Base-by-base conservation (phyloP, 2,888 invertebrate genomes). In the Disparrhopalites patrizii region DNA sequence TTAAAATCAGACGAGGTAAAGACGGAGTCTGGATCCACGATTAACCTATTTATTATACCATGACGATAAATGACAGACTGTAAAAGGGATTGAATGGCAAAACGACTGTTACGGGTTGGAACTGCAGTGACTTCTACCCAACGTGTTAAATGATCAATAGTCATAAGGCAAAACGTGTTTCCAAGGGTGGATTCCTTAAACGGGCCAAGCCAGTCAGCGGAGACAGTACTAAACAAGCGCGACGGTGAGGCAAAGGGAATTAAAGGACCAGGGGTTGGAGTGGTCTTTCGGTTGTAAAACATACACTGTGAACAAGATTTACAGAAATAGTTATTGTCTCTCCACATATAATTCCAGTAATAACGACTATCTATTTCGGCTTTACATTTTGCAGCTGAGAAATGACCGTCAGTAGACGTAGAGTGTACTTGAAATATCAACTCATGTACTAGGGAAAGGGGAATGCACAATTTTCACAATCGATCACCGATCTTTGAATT, bases 201-300 rank as follows among this genome's bases (percentile, higher is more conserved):
- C 1, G 70, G 70, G 1, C 75, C 75, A 13, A 71, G 13, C 8
- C 67, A 61, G 54, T 74, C 75, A 13, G 73, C 60, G 3, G 73
- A 68, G 8, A 73, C 43, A 28, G 67, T 54, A n/a, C 73, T 67
- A 70, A 76, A 76, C 3, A 75, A 73, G 4, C 15, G 27, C 20
- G 63, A 60, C 3, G 72, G 67, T 13, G 31, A 47, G 25, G 36
- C 40, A 5, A 28, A 33, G 31, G 66, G 57, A 13, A 51, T 51
- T 3, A 62, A 13, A 0, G 28, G 38, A 23, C 66, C 68, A 7
- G 65, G 58, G 2, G 65, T 1, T 0, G 47, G 27, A 13, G 60
- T 30, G 13, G 10, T 27, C 5, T 28, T 27, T 2, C 52, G 55
- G 33, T 70, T 74, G 8, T 31, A 54, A 13, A 55, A 15, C 33